phyloP scores from a whole-genome alignment of 2,888 invertebrate species.

The Aplocera efformata region DNA sequence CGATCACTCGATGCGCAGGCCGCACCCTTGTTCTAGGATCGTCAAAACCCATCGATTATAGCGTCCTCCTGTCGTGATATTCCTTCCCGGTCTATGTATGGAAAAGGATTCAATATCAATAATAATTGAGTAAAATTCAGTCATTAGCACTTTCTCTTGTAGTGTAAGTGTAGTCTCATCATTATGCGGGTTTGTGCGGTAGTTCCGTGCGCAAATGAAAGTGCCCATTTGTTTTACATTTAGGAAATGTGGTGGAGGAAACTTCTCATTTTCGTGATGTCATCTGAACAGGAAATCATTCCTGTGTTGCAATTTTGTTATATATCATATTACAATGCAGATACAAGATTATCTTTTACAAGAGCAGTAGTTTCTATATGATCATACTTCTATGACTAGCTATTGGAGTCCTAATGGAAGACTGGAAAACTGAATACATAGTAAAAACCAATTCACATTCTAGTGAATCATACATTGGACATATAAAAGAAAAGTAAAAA shows the following conservation, averaged over 20 bases:
- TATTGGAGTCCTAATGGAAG: too few species aligned
- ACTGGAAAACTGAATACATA: too few species aligned
- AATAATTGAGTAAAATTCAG: too few species aligned
- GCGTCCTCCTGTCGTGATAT: conserved; percentile 17
- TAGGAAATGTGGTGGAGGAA: conserved; percentile 38
- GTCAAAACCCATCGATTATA: conserved; percentile 26
- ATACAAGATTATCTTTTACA: too few species aligned
- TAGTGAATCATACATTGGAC: too few species aligned
- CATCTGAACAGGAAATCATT: conserved; percentile 3
- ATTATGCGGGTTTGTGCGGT: conserved; percentile 58
- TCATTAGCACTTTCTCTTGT: conserved; percentile 55
- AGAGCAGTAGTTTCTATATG: too few species aligned
- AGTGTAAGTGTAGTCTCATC: conserved; percentile 42
- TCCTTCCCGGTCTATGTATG: too few species aligned
- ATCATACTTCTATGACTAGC: too few species aligned
- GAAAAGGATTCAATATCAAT: too few species aligned
- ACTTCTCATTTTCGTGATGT: conserved; percentile 20
- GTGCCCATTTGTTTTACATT: conserved; percentile 48
- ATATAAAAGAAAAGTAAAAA: too few species aligned
- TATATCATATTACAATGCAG: too few species aligned
- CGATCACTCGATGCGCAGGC: conserved; percentile 38
- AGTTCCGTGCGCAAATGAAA: conserved; percentile 64
- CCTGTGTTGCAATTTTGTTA: neutral
- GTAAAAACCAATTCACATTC: too few species aligned
- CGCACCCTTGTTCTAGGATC: conserved; percentile 61